Conservation (phyloP, 2,113 vertebrate genomes). For the Xerus inauris region DNA sequence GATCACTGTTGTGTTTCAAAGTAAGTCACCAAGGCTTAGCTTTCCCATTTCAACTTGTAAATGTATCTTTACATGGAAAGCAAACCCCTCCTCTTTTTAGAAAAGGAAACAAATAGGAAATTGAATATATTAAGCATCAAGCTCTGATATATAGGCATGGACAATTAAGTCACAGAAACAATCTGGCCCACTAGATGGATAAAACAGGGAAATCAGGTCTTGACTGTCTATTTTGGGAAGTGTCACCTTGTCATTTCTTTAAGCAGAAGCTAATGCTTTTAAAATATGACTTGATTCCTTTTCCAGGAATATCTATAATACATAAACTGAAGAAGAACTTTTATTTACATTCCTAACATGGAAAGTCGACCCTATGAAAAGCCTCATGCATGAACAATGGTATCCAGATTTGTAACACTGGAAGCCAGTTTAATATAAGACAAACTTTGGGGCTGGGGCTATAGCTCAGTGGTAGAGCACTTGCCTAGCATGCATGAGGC, state of each 20-base stretch:
- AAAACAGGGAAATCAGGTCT: neutral
- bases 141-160: neutral
- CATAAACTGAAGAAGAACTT: slow-evolving; percentile 18
- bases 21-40: neutral
- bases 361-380: slow-evolving; percentile 29
- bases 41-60: slow-evolving; percentile 45
- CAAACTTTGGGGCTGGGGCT: no score
- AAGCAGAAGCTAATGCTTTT: slow-evolving; percentile 32
- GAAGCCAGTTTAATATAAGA: slow-evolving; percentile 30
- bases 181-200: neutral
- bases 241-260: slow-evolving; percentile 15
- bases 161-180: slow-evolving; percentile 42
- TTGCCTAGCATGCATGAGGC: no score
- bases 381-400: neutral
- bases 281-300: slow-evolving; percentile 38
- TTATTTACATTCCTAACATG: slow-evolving; percentile 30
- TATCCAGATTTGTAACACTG: slow-evolving; percentile 12
- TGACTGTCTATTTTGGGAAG: slow-evolving; percentile 5
- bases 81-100: slow-evolving; percentile 4
- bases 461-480: no score
- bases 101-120: slow-evolving; percentile 44
- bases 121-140: slow-evolving; percentile 51
- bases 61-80: neutral
- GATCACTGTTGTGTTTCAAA: neutral
- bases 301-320: slow-evolving; percentile 31